phyloP scores from a whole-genome alignment of 2,113 vertebrate species.

The Bothrops jararaca region DNA sequence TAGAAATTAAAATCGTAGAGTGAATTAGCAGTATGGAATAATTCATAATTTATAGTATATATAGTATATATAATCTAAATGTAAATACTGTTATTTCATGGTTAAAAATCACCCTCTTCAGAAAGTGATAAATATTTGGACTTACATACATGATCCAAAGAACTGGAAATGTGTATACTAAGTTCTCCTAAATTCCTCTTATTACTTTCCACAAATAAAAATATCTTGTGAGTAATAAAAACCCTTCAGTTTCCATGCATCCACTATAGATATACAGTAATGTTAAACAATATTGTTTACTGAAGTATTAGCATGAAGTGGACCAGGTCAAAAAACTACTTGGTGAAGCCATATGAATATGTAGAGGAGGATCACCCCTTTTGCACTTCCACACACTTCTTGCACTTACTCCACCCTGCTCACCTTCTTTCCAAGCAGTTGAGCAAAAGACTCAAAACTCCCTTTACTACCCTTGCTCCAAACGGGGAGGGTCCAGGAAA shows the following conservation, averaged over 20 bases:
- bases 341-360: no score
- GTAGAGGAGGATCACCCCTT: no score
- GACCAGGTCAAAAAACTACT: not conserved
- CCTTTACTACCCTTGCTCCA: no score
- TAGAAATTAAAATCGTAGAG: not conserved
- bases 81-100: no score
- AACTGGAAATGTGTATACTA: not conserved
- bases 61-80: no score
- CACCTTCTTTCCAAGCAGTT: no score
- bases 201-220: not conserved
- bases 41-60: not conserved
- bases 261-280: not conserved
- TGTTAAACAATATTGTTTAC: not conserved
- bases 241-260: not conserved
- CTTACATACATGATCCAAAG: not conserved
- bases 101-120: no score
- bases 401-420: no score
- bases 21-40: accelerated
- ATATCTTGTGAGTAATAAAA: not conserved
- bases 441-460: no score
- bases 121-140: not conserved
- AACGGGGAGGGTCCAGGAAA: no score
- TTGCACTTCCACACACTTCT: no score
- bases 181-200: not conserved
- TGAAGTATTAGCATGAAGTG: no score